A percentile compares a stretch with the other conserved stretches of the same genome.
These are phyloP conservation scores for Lottia scabra DNA, from an alignment of 2,888 invertebrate species.

Conservation along the genomic window DNA sequence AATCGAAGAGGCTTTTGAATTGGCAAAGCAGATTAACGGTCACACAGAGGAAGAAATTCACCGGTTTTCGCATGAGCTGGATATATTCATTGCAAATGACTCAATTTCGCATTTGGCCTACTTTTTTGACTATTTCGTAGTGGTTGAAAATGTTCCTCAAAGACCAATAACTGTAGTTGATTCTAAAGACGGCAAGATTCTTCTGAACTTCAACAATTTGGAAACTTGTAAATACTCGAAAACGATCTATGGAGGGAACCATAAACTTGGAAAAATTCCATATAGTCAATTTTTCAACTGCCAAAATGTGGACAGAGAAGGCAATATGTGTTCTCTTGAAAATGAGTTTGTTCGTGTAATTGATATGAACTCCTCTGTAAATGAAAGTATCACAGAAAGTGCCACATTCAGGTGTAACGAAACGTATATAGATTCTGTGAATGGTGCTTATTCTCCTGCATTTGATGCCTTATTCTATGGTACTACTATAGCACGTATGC, in stretches of 20 bases:
- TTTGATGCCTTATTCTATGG: slow-evolving; percentile 35
- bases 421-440: slow-evolving; percentile 24
- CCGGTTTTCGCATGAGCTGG: not conserved
- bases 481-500: slow-evolving; percentile 28
- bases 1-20: slow-evolving; percentile 4
- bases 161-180: slow-evolving; percentile 39
- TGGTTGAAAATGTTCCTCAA: slow-evolving; percentile 18
- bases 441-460: slow-evolving; percentile 31
- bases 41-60: not conserved
- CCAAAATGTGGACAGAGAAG: slow-evolving; percentile 24
- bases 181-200: slow-evolving; percentile 33
- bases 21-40: not conserved
- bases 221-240: slow-evolving; percentile 26
- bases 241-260: slow-evolving; percentile 40
- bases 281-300: slow-evolving; percentile 36
- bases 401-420: slow-evolving; percentile 24
- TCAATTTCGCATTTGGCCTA: slow-evolving; percentile 13
- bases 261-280: slow-evolving; percentile 35
- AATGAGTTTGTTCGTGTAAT: slow-evolving; percentile 44
- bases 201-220: slow-evolving; percentile 33
- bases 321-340: slow-evolving; percentile 38
- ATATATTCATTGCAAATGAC: not conserved
- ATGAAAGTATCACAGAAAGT: slow-evolving; percentile 14
- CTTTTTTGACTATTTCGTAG: slow-evolving; percentile 21
- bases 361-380: slow-evolving; percentile 29